A percentile compares a stretch with the other conserved stretches of the same genome.
Conservation (phyloP, 2,797 vertebrate species). For the Tinamus major region DNA sequence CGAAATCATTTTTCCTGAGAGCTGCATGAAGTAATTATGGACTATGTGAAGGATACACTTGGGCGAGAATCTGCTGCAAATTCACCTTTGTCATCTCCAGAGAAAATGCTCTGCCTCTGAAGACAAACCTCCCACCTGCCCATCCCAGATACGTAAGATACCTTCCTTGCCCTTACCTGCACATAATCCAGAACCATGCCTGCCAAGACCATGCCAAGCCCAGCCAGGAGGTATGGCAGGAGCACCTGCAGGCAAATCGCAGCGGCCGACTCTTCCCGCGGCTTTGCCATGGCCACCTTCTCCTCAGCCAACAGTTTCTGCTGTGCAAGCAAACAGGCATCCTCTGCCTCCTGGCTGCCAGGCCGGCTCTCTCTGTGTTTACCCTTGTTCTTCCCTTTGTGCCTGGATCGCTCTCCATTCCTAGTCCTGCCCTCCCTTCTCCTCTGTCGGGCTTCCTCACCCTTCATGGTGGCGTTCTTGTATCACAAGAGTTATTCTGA, state of each 20-base stretch:
- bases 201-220: conserved; percentile 88
- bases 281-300: conserved; percentile 75
- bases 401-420: conserved; percentile 74
- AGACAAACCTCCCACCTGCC: not conserved
- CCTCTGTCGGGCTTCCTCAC: conserved; percentile 85
- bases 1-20: fast-evolving
- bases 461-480: conserved; percentile 81
- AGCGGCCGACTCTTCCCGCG: conserved; percentile 80
- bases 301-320: conserved; percentile 78
- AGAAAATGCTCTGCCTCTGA: not conserved
- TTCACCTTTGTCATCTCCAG: not conserved
- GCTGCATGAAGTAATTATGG: not conserved
- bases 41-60: not conserved
- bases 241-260: conserved; percentile 86
- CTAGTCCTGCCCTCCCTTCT: conserved; percentile 80
- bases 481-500: conserved; percentile 19
- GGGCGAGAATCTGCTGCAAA: not conserved
- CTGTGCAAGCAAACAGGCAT: conserved; percentile 76
- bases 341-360: conserved; percentile 75
- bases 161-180: conserved; percentile 83
- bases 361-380: conserved; percentile 75
- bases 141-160: not conserved
- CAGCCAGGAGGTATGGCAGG: conserved; percentile 86
- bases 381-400: conserved; percentile 78
- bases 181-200: conserved; percentile 88